Evolutionary conservation across 2,797 vertebrate species (phyloP).

Genomic region (Cheracebus regulus): DNA sequence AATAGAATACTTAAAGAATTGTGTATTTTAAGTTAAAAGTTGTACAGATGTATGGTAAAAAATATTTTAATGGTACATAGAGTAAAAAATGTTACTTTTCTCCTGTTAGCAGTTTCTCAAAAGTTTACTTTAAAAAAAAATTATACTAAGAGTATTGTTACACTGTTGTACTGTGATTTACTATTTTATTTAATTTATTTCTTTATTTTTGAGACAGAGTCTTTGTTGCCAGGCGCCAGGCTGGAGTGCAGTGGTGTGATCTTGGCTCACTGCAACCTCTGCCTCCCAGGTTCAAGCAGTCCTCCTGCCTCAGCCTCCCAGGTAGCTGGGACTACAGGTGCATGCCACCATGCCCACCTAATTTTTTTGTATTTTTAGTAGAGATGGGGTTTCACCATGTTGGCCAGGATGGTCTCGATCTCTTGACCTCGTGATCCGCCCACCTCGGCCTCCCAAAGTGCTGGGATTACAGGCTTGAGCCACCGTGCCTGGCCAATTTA

Average conservation of each 20-base stretch:
- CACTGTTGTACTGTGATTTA: not conserved
- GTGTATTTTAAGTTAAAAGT: conserved; percentile 13
- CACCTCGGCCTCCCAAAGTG: not conserved
- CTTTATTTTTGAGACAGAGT: not conserved
- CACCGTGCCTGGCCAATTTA: not conserved
- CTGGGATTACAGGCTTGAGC: not conserved
- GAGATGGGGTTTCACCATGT: not conserved
- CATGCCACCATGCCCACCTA: not conserved
- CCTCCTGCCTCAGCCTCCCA: not conserved
- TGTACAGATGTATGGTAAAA: not conserved
- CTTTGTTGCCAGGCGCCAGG: not conserved
- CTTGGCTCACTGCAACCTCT: not conserved
- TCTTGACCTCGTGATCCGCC: not conserved
- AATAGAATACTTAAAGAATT: not conserved
- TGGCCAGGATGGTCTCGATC: not conserved
- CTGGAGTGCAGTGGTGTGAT: not conserved
- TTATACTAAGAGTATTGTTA: not conserved
- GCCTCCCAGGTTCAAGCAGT: not conserved
- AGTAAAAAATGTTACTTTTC: conserved; percentile 40
- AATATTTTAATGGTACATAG: not conserved
- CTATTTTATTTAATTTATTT: no score
- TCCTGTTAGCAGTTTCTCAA: not conserved
- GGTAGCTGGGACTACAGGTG: not conserved
- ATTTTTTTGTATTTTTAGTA: not conserved
- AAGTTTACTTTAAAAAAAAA: conserved; percentile 27